These are phyloP conservation scores for Drymodes brunneopygia DNA, from an alignment of 2,113 vertebrate genomes.

Conservation along the genomic window DNA sequence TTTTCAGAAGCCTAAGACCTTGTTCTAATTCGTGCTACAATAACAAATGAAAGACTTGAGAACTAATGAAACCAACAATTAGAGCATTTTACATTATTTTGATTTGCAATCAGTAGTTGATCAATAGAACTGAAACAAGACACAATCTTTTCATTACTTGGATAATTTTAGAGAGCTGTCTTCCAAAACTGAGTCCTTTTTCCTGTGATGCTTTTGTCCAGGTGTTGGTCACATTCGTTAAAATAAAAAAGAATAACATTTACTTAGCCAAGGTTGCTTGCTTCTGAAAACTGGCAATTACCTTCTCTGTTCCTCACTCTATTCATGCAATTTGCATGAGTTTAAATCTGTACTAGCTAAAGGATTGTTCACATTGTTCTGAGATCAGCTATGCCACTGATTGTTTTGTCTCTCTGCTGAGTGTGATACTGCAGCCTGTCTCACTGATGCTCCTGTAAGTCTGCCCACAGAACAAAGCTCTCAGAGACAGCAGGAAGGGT, in stretches of 20 bases:
- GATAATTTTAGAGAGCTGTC: background rate
- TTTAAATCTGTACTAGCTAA: background rate
- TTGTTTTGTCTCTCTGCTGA: background rate
- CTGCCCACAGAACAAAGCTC: background rate
- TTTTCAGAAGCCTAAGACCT: background rate
- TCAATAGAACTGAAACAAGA: background rate
- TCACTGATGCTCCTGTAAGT: background rate
- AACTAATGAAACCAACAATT: background rate
- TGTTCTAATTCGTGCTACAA: background rate
- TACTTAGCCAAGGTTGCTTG: background rate
- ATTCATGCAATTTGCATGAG: background rate
- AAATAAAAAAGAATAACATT: background rate
- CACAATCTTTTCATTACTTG: background rate
- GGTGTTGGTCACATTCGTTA: background rate
- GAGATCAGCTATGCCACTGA: background rate
- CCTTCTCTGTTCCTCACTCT: background rate
- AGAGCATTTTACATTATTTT: background rate
- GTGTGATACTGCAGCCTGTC: background rate
- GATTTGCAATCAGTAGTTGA: background rate
- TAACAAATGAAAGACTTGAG: background rate
- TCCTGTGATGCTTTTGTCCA: background rate
- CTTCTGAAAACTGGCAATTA: background rate
- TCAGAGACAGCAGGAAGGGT: background rate
- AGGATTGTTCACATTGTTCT: background rate
- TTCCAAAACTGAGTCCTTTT: background rate